Percentiles rank a stretch among this genome's conserved stretches.
Evolutionary conservation across 2,888 invertebrate species (phyloP).

Genomic region (Acrobasis consociella): DNA sequence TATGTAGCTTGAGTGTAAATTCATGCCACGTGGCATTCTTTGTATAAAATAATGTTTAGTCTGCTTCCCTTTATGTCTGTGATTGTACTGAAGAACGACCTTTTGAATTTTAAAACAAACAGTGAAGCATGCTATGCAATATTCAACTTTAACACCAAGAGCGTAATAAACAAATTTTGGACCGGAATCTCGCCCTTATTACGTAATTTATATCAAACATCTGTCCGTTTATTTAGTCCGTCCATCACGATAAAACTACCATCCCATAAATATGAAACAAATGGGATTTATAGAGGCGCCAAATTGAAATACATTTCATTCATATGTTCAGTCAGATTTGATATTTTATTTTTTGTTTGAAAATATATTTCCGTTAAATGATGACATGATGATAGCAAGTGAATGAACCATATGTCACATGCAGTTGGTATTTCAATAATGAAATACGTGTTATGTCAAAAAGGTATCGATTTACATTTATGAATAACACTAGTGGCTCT

Average conservation of each 20-base stretch:
- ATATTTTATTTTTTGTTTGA: neutral
- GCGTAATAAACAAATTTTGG: constrained; percentile 35
- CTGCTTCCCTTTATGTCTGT: too few species aligned
- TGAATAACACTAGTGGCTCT: too few species aligned
- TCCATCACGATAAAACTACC: constrained; percentile 36
- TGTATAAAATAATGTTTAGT: too few species aligned
- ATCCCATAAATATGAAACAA: constrained; percentile 30
- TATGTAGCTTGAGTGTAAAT: too few species aligned
- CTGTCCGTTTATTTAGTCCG: constrained; percentile 38
- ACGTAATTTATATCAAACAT: constrained; percentile 38
- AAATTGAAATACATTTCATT: constrained; percentile 22
- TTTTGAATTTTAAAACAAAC: neutral
- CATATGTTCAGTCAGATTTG: neutral
- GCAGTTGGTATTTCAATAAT: too few species aligned
- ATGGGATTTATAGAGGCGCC: constrained; percentile 24
- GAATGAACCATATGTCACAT: too few species aligned
- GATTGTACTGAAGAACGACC: neutral
- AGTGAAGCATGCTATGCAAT: neutral
- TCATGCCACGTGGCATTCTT: too few species aligned
- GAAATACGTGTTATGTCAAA: too few species aligned
- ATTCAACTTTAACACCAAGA: constrained; percentile 19
- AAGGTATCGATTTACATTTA: too few species aligned
- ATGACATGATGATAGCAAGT: neutral
- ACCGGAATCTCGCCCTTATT: constrained; percentile 17
- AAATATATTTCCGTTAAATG: neutral